Conservation (phyloP, 2,113 vertebrate species). For the Craseonycteris thonglongyai region DNA sequence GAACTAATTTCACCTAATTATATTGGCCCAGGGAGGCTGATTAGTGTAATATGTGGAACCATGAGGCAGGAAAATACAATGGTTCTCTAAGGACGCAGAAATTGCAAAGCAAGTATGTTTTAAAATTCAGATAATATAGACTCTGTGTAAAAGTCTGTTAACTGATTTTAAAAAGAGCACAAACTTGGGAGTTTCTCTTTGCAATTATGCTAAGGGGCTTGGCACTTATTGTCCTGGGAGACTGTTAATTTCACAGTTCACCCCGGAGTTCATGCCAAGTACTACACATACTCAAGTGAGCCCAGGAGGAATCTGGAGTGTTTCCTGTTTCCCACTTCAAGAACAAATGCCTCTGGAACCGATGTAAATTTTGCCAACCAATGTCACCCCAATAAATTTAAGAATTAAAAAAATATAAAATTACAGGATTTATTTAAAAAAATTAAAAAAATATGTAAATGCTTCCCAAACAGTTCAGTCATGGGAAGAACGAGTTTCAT, state of each 20-base stretch:
- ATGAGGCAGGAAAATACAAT: constrained; percentile 13
- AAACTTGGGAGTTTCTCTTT: neutral
- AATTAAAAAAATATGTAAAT: too few species aligned
- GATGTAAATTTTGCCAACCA: too few species aligned
- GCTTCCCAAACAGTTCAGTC: neutral
- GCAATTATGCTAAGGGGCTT: neutral
- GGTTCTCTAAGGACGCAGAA: constrained; percentile 18
- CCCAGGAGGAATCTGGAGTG: neutral
- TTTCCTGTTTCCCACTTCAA: neutral
- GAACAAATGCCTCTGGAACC: neutral
- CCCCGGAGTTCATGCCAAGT: neutral
- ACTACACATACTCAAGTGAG: neutral
- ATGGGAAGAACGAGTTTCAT: neutral
- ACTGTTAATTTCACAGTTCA: neutral
- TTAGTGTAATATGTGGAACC: constrained; percentile 46
- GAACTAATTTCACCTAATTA: constrained; percentile 65
- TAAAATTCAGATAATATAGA: constrained; percentile 13
- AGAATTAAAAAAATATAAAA: too few species aligned
- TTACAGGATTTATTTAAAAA: too few species aligned
- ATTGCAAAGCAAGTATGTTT: constrained; percentile 32
- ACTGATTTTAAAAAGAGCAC: neutral
- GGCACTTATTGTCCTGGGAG: neutral
- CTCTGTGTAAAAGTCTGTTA: neutral
- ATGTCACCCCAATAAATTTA: too few species aligned
- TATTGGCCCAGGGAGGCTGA: constrained; percentile 43